Evolutionary conservation across 2,113 vertebrate species (phyloP), one percentile per base, ranked within the genome.

Genomic region (Synodontis membranacea): DNA sequence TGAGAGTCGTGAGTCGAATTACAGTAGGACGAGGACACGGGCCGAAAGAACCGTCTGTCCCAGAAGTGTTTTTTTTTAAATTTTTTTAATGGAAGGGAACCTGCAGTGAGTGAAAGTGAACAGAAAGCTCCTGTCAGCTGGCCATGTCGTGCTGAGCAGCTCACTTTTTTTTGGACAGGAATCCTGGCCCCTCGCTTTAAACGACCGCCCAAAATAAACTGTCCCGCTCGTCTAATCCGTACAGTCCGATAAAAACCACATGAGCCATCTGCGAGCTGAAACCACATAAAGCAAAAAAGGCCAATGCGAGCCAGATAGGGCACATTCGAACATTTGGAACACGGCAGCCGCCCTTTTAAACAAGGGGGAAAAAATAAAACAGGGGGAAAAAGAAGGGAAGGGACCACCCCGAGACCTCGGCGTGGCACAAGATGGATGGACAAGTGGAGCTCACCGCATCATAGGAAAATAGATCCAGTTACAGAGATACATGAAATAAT

Each of bases 261-360:
- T 92, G 92, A 89, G 89, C 79, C 83, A 86, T 52, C 90, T 89
- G 89, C 62, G 91, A 88, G 88, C 86, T 66, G 79, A 91, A 89
- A 90, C 92, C 93, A 94, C 94, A 94, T 93, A 89, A 93, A 94
- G 92, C 86, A 87, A 82, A 89, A 88, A 85, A 86, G 80, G 85
- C 86, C 89, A 88, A 91, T 91, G 91, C 89, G 90, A 91, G 93
- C 91, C 92, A 94, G 93, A 94, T 92, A 93, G 83, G 89, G 87
- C 90, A 87, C 60, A 86, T 89, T 93, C 87, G 93, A 93, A 93
- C 91, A 91, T 87, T 90, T 86, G 89, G 90, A 82, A 64, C 90
- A 90, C 89, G 91, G 91, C 93, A 90, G 92, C 89, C 88, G n/a
- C 68, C 81, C 42, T 80, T 89, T 91, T 88, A 93, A 92, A 90